A percentile compares a stretch with the other conserved stretches of the same genome.
These are phyloP conservation scores for Cosmia pyralina DNA, from an alignment of 2,888 invertebrate genomes.

Conservation along the genomic window DNA sequence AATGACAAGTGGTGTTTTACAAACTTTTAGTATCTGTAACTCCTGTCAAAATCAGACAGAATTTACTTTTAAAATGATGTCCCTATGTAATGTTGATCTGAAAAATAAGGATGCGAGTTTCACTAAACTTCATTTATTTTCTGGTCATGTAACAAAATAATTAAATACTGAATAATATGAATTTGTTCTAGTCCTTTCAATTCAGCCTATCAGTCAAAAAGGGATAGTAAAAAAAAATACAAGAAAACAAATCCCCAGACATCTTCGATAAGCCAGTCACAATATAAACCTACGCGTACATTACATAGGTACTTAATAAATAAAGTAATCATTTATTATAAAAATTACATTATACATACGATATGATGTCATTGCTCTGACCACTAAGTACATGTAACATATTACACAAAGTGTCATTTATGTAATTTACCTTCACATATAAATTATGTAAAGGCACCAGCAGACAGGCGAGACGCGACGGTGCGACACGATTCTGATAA, in stretches of 20 bases:
- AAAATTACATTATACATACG: slow-evolving; percentile 23
- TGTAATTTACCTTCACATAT: neutral
- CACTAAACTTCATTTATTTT: neutral
- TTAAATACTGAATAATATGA: neutral
- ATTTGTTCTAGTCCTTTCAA: neutral
- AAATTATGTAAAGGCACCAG: no score
- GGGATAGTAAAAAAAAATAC: slow-evolving; percentile 17
- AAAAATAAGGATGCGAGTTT: neutral
- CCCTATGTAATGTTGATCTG: neutral
- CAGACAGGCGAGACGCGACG: no score
- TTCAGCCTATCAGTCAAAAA: neutral
- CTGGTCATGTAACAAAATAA: neutral
- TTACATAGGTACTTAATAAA: slow-evolving; percentile 7
- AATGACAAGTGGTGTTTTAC: no score
- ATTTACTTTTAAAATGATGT: neutral
- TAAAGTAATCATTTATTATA: slow-evolving; percentile 33
- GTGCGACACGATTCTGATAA: no score
- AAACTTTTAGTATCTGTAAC: neutral
- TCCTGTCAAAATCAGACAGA: neutral
- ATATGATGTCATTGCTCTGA: slow-evolving; percentile 50
- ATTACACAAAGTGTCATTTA: no score
- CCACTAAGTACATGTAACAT: neutral
- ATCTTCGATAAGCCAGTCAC: neutral
- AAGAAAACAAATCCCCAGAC: slow-evolving; percentile 15
- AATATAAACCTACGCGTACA: neutral